Conservation (phyloP, 1,140 invertebrate genomes). For the Macrosteles quadrilineatus region DNA sequence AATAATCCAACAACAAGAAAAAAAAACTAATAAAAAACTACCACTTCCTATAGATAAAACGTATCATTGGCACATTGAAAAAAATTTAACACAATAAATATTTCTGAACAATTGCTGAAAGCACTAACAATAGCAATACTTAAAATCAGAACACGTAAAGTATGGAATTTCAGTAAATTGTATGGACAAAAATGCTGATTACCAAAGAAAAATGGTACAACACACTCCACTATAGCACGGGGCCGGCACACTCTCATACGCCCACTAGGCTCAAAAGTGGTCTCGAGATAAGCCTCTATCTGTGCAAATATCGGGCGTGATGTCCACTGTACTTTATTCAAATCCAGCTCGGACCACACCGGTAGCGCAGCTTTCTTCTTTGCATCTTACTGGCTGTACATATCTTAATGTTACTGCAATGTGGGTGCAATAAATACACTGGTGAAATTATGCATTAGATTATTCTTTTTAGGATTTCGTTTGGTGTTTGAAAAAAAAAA, state of each 20-base stretch:
- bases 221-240: too few relatives aligned
- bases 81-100: too few relatives aligned
- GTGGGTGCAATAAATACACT: background rate
- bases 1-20: too few relatives aligned
- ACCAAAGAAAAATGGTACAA: too few relatives aligned
- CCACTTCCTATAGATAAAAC: too few relatives aligned
- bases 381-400: background rate
- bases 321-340: conserved; percentile 17
- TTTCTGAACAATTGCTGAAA: too few relatives aligned
- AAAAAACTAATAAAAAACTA: too few relatives aligned
- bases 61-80: too few relatives aligned
- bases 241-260: background rate
- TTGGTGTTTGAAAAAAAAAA: background rate
- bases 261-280: background rate
- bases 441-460: background rate
- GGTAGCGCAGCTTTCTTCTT: conserved; percentile 7
- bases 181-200: too few relatives aligned
- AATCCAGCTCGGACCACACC: conserved; percentile 11
- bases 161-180: too few relatives aligned
- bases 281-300: background rate
- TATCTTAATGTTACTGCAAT: background rate
- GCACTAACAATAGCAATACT: too few relatives aligned
- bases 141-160: too few relatives aligned
- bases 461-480: background rate
- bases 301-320: background rate